Evolutionary conservation across 2,888 invertebrate genomes (phyloP).

Genomic region (Macroteleia sp.): DNA sequence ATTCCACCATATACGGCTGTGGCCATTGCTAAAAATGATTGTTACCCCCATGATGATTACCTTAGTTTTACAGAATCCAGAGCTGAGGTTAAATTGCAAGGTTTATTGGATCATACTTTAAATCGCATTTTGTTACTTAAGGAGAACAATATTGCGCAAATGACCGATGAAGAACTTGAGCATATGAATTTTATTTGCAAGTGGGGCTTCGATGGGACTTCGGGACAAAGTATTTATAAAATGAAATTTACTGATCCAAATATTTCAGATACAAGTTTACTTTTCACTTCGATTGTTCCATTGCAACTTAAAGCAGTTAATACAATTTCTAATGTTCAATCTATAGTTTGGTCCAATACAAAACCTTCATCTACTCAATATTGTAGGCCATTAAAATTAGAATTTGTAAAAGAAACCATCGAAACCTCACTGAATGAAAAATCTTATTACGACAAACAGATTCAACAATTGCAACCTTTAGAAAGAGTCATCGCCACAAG

Average conservation of each 20-base stretch:
- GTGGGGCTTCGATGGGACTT: conserved; percentile 41
- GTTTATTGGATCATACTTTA: conserved; percentile 47
- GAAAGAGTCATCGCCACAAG: conserved; percentile 24
- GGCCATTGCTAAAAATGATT: conserved; percentile 31
- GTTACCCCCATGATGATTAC: conserved; percentile 33
- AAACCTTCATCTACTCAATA: conserved; percentile 25
- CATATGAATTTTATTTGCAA: conserved; percentile 33
- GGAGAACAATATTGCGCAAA: not conserved
- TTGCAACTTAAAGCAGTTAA: conserved; percentile 9
- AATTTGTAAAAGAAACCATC: conserved; percentile 30
- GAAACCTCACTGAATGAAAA: conserved; percentile 26
- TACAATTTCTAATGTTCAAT: no score
- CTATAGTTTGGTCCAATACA: conserved; percentile 17
- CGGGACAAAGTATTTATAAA: conserved; percentile 37
- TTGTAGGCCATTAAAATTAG: conserved; percentile 28
- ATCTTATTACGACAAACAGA: conserved; percentile 23
- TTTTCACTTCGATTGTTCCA: conserved; percentile 39
- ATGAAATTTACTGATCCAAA: conserved; percentile 31
- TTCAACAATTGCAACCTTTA: conserved; percentile 14
- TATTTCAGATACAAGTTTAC: conserved; percentile 42
- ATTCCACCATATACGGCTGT: conserved; percentile 24
- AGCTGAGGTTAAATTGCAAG: conserved; percentile 52
- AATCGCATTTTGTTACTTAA: conserved; percentile 11
- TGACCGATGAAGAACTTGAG: conserved; percentile 4
- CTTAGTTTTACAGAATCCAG: conserved; percentile 36